Evolutionary conservation across 2,888 invertebrate species (phyloP), one percentile per base, ranked within the genome.

Genomic region (Leucoma salicis): DNA sequence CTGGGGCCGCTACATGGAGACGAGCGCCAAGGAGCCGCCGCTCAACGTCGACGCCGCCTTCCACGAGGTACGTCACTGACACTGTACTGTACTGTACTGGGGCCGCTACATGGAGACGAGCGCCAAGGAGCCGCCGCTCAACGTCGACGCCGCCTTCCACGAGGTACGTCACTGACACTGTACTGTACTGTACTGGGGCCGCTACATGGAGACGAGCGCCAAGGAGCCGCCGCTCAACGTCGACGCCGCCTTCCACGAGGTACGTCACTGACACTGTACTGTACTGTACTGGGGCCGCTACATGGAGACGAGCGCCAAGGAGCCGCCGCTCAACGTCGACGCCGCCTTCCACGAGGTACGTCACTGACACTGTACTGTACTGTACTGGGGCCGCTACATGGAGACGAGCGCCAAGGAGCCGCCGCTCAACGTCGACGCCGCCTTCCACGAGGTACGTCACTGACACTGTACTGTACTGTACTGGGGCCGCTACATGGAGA

Each of bases 321-420:
- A 96, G 88, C 97, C 97, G 53, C 96, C 97, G 44, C 90, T 96
- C 49, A 96, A 97, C 84, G 93, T 97, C 35, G 97, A 97, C 79
- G 93, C 94, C 27, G 96, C 96, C 61, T 97, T 97, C 91, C 96
- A 97, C 77, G 95, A 96, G 92, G 95, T 95, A 96, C 66, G 96
- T 97, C 91, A 97, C 96, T 49, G 95, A 95, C 85, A 96, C 97
- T 66, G 96, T 96, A 87, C 97, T 97, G 53, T 96, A 96, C 44
- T 90, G 86, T 87, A 63, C 87, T 95, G 50, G 91, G 86, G 42
- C 94, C 96, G 69, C 95, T 97, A 97, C 84, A 95, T 97, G 66
- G 96, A 97, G 91, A 97, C 97, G 50, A 95, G 95, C 85, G 97
- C 97, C 66, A 97, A 97, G 90, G 96, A 96, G 88, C 97, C 97